A percentile compares a stretch with the other conserved stretches of the same genome.
These are phyloP conservation scores for Drosophila bipectinata DNA, from an alignment of 1,140 invertebrate species.

Conservation along the genomic window DNA sequence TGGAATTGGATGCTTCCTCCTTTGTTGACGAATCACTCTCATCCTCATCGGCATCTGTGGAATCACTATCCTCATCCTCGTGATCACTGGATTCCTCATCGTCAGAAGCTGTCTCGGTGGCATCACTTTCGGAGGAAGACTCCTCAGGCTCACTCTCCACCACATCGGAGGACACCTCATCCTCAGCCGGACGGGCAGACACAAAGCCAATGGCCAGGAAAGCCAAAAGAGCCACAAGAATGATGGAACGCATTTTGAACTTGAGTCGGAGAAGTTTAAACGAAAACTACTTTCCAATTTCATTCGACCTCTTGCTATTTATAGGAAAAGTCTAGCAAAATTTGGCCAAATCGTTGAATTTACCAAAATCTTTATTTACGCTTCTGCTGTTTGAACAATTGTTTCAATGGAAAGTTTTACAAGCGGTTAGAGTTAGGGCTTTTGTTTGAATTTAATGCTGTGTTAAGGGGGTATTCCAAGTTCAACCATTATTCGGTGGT, in stretches of 20 bases:
- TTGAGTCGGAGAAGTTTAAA: slow-evolving; percentile 7
- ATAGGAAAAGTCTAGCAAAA: slow-evolving; percentile 18
- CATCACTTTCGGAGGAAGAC: not conserved
- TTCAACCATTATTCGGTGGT: not conserved
- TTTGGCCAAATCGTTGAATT: slow-evolving; percentile 1
- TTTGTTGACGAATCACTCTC: not conserved
- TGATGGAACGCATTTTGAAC: slow-evolving; percentile 31
- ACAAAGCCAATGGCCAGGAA: slow-evolving; percentile 37
- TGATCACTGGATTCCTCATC: not conserved
- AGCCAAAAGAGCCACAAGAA: slow-evolving; percentile 35
- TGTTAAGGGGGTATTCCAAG: not conserved
- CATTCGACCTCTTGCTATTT: not conserved
- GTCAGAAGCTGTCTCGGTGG: not conserved
- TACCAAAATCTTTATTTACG: slow-evolving; percentile 32
- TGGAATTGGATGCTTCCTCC: not conserved
- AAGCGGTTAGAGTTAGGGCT: not conserved
- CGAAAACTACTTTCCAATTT: slow-evolving; percentile 31
- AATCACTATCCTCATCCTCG: not conserved
- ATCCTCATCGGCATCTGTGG: not conserved
- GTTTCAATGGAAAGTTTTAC: slow-evolving; percentile 41
- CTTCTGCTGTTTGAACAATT: slow-evolving; percentile 33
- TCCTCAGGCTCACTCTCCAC: slow-evolving; percentile 4
- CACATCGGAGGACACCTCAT: slow-evolving; percentile 6
- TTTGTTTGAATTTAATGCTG: not conserved
- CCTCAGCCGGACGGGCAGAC: slow-evolving; percentile 27